These are phyloP conservation scores for Byasa hedistus DNA, from an alignment of 2,888 invertebrate species.

Conservation along the genomic window DNA sequence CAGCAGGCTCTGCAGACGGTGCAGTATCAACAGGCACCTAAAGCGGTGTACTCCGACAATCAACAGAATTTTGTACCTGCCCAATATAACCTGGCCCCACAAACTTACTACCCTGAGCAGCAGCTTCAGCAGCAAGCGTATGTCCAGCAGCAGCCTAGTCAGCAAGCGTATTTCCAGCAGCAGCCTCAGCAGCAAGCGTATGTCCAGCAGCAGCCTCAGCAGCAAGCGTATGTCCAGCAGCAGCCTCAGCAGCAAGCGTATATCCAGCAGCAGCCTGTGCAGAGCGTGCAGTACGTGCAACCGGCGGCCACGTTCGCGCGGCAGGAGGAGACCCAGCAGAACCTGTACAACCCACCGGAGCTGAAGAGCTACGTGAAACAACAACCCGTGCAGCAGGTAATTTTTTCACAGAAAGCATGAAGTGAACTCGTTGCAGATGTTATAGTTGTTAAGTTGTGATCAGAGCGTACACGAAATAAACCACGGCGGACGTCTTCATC, in stretches of 20 bases:
- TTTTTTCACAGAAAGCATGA: no score
- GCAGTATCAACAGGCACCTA: conserved; percentile 30
- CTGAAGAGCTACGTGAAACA: conserved; percentile 38
- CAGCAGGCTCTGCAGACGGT: conserved; percentile 27
- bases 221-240: no score
- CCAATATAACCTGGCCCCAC: conserved; percentile 34
- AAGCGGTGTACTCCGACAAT: conserved; percentile 16
- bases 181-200: no score
- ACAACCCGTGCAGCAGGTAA: conserved; percentile 34
- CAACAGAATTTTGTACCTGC: conserved; percentile 11
- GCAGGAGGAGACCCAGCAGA: conserved; percentile 31
- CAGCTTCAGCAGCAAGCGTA: background rate
- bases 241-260: conserved; percentile 30
- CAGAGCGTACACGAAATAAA: no score
- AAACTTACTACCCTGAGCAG: conserved; percentile 23
- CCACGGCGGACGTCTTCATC: no score
- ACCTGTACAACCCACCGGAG: conserved; percentile 32
- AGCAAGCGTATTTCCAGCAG: no score
- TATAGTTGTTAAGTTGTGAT: no score
- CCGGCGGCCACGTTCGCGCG: conserved; percentile 32
- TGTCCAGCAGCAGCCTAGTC: background rate
- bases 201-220: no score
- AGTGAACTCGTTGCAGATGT: no score
- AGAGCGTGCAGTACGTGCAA: conserved; percentile 29
- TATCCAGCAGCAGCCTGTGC: conserved; percentile 33